A percentile compares a stretch with the other conserved stretches of the same genome.
These are phyloP conservation scores for Hypercompe scribonia DNA, from an alignment of 2,888 invertebrate genomes.

Conservation along the genomic window DNA sequence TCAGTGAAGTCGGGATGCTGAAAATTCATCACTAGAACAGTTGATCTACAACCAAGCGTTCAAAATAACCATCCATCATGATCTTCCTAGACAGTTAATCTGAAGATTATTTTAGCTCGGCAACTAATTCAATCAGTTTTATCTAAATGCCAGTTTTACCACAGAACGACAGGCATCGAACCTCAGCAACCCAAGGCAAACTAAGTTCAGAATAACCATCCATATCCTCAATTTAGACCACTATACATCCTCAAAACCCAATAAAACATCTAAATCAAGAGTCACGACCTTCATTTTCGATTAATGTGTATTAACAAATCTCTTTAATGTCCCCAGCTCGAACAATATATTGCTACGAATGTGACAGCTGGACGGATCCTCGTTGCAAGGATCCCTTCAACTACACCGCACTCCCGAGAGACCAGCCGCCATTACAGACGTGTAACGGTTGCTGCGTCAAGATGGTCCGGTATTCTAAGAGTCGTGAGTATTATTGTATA, in stretches of 20 bases:
- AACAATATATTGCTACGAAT: conserved; percentile 97
- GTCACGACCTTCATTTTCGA: not conserved
- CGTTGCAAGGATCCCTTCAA: conserved; percentile 97
- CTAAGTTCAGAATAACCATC: not conserved
- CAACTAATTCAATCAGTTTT: too few species aligned
- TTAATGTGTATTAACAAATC: not conserved
- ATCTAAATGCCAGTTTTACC: too few species aligned
- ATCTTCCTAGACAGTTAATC: too few species aligned
- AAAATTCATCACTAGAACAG: too few species aligned
- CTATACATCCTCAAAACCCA: not conserved
- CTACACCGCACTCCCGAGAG: conserved; percentile 94
- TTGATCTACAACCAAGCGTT: not conserved
- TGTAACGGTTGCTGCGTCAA: conserved; percentile 98
- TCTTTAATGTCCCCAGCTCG: conserved; percentile 87
- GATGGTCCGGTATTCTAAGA: conserved; percentile 96
- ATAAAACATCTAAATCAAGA: not conserved
- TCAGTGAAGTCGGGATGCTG: too few species aligned
- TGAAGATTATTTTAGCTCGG: too few species aligned
- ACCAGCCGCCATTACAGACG: conserved; percentile 95
- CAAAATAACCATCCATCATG: not conserved
- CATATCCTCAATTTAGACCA: not conserved
- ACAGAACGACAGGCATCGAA: too few species aligned
- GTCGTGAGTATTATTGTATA: conserved; percentile 89
- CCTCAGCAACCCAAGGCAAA: too few species aligned
- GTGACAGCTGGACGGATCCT: conserved; percentile 96